phyloP scores from a whole-genome alignment of 2,888 invertebrate genomes.

The Drosophila mettleri region DNA sequence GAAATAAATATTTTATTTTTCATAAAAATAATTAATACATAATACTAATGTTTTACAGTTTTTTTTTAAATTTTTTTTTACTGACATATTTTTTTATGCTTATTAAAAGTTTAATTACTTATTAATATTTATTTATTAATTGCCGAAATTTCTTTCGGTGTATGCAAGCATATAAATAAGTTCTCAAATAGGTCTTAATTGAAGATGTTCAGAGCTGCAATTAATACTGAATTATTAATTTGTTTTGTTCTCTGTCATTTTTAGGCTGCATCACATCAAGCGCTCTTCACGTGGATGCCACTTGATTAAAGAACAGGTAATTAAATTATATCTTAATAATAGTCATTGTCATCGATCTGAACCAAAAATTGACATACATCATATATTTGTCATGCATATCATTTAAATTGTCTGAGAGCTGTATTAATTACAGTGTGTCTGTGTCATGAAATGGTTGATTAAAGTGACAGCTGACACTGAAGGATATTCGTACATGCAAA shows the following conservation, averaged over 20 bases:
- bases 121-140: no score
- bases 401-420: conserved; percentile 19
- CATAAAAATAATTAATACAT: no score
- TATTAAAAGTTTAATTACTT: not conserved
- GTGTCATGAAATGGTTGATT: conserved; percentile 29
- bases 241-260: conserved; percentile 33
- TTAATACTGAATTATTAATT: conserved; percentile 2
- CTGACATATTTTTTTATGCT: not conserved
- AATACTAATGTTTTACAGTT: no score
- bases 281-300: conserved; percentile 29
- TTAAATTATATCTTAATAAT: conserved; percentile 40
- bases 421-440: conserved; percentile 46
- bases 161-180: not conserved
- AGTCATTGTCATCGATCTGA: conserved; percentile 7
- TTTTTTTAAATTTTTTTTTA: no score
- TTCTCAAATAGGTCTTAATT: conserved; percentile 3
- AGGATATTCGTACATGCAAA: conserved; percentile 9
- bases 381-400: not conserved
- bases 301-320: conserved; percentile 53
- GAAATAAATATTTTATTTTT: no score
- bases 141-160: not conserved
- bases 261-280: conserved; percentile 33
- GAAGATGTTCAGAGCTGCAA: not conserved
- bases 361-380: conserved; percentile 7
- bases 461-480: conserved; percentile 28